Percentiles rank a stretch among this genome's conserved stretches.
phyloP scores from a whole-genome alignment of 2,797 vertebrate genomes.

The Todus mexicanus region DNA sequence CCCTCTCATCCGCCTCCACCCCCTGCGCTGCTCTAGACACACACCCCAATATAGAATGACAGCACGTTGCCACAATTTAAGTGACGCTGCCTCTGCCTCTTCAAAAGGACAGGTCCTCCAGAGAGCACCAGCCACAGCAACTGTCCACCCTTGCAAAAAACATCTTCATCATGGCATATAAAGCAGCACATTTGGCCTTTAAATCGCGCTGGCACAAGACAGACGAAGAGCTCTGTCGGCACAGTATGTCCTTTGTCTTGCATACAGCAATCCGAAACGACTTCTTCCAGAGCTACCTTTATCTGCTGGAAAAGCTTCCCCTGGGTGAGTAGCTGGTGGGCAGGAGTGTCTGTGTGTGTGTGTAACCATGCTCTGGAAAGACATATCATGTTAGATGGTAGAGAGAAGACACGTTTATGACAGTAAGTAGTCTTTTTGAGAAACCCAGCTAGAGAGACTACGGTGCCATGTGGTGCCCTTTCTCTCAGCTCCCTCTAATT shows the following conservation, averaged over 20 bases:
- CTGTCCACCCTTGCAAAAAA: background rate
- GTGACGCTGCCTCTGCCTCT: constrained; percentile 40
- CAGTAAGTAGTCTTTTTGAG: background rate
- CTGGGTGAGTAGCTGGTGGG: constrained; percentile 83
- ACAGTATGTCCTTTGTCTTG: constrained; percentile 93
- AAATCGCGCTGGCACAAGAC: constrained; percentile 87
- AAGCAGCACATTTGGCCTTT: constrained; percentile 87
- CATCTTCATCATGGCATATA: constrained; percentile 70
- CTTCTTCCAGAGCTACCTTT: constrained; percentile 95
- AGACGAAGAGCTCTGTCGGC: constrained; percentile 85
- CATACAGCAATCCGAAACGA: constrained; percentile 86
- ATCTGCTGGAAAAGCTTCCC: constrained; percentile 89
- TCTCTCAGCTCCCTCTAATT: background rate
- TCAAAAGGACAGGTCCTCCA: constrained; percentile 14
- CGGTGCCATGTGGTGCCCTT: background rate
- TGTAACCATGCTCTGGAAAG: background rate
- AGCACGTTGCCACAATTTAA: constrained; percentile 49
- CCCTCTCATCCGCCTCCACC: background rate
- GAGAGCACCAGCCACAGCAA: constrained; percentile 21
- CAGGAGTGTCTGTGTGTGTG: background rate
- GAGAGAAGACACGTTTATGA: background rate
- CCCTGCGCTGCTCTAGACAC: background rate
- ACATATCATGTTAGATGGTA: accelerated
- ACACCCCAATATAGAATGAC: constrained; percentile 77
- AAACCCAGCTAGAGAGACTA: background rate